phyloP scores from a whole-genome alignment of 2,888 invertebrate species.

The Cephus pulcher region DNA sequence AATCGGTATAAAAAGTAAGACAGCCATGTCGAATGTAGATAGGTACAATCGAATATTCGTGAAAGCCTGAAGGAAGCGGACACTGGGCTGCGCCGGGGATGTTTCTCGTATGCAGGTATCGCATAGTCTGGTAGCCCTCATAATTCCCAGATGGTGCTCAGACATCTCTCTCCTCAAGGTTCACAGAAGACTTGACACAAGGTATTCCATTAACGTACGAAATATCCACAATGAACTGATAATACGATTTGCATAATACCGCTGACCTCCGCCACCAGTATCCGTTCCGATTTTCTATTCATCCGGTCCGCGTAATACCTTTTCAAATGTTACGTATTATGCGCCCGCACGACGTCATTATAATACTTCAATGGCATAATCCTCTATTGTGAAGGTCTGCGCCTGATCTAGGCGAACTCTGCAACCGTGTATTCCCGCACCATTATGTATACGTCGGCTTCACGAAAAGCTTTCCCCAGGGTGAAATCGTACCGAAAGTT shows the following conservation, averaged over 20 bases:
- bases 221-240: slow-evolving; percentile 46
- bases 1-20: not conserved
- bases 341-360: slow-evolving; percentile 46
- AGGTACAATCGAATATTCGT: not conserved
- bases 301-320: slow-evolving; percentile 31
- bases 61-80: not conserved
- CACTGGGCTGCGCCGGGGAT: not conserved
- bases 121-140: not conserved
- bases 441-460: not conserved
- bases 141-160: not conserved
- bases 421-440: not conserved
- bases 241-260: slow-evolving; percentile 47
- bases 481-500: not conserved
- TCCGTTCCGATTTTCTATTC: slow-evolving; percentile 1
- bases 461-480: not conserved
- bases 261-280: slow-evolving; percentile 7
- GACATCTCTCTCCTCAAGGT: not conserved
- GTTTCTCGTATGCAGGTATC: not conserved
- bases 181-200: not conserved
- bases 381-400: slow-evolving; percentile 42
- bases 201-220: slow-evolving; percentile 13
- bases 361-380: slow-evolving; percentile 53
- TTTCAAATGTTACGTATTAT: slow-evolving; percentile 47
- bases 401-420: slow-evolving; percentile 1
- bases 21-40: not conserved